These are phyloP conservation scores for Leptinotarsa lineolata DNA, from an alignment of 1,140 invertebrate species.

Conservation along the genomic window DNA sequence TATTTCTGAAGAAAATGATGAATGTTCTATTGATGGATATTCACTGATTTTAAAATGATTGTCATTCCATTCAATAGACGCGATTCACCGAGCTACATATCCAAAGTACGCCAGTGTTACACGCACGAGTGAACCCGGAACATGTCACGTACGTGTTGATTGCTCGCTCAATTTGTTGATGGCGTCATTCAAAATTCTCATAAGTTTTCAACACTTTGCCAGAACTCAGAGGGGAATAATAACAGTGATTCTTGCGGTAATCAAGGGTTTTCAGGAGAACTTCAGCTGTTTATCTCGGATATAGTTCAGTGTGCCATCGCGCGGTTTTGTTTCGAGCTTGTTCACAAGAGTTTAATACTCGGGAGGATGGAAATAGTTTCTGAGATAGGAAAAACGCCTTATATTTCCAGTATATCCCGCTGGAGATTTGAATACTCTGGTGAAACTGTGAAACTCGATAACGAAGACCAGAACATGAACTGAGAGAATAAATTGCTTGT, in stretches of 20 bases:
- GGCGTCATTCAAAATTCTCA: slow-evolving; percentile 1
- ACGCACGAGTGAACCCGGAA: neutral
- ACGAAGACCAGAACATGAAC: neutral
- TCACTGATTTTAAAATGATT: too few species aligned
- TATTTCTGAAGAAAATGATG: too few species aligned
- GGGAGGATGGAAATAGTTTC: neutral
- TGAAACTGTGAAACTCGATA: neutral
- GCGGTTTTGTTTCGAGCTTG: neutral
- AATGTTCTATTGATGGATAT: too few species aligned
- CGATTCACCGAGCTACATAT: too few species aligned
- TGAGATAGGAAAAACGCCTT: neutral
- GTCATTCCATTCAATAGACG: too few species aligned
- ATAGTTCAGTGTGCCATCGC: neutral
- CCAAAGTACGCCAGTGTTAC: too few species aligned
- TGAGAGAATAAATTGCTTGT: too few species aligned
- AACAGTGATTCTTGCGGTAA: neutral
- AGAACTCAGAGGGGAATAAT: neutral
- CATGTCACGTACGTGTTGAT: neutral
- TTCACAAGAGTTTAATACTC: neutral
- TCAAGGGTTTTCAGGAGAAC: slow-evolving; percentile 2
- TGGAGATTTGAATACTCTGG: neutral
- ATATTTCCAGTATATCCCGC: neutral
- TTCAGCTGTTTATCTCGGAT: neutral
- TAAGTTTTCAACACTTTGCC: slow-evolving; percentile 3
- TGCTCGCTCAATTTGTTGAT: neutral